These are phyloP conservation scores for Poecile montanus DNA, from an alignment of 2,797 vertebrate species.

Conservation along the genomic window DNA sequence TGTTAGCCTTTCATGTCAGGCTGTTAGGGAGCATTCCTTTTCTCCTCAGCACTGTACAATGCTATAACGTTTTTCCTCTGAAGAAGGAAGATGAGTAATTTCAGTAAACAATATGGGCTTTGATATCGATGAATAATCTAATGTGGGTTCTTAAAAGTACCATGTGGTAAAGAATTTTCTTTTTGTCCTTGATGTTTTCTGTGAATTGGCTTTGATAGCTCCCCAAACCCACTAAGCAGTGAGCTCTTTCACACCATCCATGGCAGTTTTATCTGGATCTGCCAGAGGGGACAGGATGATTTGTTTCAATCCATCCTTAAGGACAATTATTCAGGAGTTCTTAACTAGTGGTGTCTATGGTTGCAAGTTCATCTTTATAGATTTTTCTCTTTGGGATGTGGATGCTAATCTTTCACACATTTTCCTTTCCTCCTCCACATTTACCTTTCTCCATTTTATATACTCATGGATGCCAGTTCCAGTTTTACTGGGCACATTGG, in stretches of 20 bases:
- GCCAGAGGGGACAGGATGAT: neutral
- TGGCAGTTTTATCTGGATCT: neutral
- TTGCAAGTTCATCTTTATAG: neutral
- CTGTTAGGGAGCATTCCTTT: neutral
- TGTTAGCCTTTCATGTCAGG: neutral
- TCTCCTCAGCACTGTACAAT: neutral
- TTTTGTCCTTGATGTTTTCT: neutral
- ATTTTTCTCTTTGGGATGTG: neutral
- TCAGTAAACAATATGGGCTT: neutral
- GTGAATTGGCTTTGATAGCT: neutral
- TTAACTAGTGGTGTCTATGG: neutral
- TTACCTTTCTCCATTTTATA: neutral
- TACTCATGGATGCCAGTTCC: neutral
- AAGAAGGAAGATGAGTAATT: neutral
- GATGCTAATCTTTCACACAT: neutral
- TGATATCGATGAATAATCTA: neutral
- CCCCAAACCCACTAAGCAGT: neutral
- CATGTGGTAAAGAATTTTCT: neutral
- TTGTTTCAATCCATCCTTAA: neutral
- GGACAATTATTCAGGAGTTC: neutral
- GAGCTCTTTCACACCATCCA: neutral
- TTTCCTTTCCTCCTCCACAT: neutral
- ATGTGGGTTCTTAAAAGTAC: neutral
- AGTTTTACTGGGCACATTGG: neutral
- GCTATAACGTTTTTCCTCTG: neutral